These are phyloP conservation scores for Heloderma charlesbogerti DNA, from an alignment of 2,113 vertebrate genomes.

Conservation along the genomic window DNA sequence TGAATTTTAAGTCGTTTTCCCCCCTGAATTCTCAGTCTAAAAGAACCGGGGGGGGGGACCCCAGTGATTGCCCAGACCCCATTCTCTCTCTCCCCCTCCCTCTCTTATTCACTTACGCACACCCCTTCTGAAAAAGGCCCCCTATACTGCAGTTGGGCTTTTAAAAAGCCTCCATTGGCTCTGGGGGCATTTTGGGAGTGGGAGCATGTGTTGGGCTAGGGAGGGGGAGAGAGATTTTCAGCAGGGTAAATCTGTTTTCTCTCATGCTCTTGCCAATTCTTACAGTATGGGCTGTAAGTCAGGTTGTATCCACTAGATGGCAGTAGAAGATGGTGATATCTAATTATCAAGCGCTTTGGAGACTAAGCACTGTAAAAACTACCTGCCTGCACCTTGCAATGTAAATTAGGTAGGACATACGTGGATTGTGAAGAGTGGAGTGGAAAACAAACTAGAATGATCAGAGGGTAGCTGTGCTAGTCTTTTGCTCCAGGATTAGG, in stretches of 20 bases:
- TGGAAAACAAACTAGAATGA: neutral
- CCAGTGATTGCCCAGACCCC: no score
- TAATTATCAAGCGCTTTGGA: no score
- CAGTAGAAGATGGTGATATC: constrained; percentile 12
- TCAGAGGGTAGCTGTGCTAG: neutral
- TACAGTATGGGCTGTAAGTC: neutral
- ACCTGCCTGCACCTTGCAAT: neutral
- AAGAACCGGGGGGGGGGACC: no score
- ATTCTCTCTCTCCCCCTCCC: no score
- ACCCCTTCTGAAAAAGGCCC: no score
- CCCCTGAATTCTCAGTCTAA: neutral
- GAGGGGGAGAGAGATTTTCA: no score
- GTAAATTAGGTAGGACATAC: neutral
- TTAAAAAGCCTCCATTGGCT: no score
- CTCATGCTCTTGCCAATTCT: neutral
- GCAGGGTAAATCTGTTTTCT: no score
- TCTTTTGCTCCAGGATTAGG: neutral
- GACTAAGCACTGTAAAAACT: neutral
- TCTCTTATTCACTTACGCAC: no score
- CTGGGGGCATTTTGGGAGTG: no score
- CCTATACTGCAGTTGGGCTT: no score
- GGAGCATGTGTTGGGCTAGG: no score
- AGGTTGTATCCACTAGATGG: constrained; percentile 57
- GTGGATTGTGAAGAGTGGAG: neutral
- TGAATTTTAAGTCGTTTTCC: neutral